Percentiles rank a stretch among this genome's conserved stretches.
Conservation (phyloP, 2,113 vertebrate species). For the Chionomys nivalis region DNA sequence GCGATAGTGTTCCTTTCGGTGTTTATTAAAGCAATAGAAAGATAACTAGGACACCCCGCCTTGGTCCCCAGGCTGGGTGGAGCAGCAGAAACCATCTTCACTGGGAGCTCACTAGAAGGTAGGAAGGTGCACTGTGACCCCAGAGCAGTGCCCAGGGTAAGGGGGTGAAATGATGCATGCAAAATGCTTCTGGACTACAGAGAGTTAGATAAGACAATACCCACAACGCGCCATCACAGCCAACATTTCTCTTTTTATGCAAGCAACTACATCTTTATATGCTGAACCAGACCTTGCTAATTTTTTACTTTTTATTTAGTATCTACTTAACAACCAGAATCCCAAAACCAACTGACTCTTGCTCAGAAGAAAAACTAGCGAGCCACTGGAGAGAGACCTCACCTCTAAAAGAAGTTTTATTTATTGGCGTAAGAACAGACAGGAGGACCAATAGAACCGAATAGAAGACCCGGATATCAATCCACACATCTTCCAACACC, state of each 20-base stretch:
- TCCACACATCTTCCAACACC: too few species aligned
- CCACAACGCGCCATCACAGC: background rate
- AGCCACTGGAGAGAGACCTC: background rate
- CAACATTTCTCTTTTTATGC: too few species aligned
- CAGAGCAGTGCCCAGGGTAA: background rate
- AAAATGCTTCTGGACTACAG: background rate
- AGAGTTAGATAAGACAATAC: background rate
- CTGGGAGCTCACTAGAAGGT: background rate
- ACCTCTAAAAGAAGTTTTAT: background rate
- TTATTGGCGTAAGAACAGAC: background rate
- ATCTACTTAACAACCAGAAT: background rate
- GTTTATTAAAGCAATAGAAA: background rate
- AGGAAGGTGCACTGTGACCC: background rate
- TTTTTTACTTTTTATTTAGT: too few species aligned
- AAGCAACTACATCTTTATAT: background rate
- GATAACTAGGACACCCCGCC: too few species aligned
- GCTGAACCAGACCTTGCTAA: background rate
- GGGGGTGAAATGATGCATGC: background rate
- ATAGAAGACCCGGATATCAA: too few species aligned
- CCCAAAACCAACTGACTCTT: background rate
- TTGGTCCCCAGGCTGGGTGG: background rate
- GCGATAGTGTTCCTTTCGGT: background rate
- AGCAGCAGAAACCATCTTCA: background rate
- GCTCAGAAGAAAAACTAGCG: background rate
- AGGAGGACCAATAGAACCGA: too few species aligned